Conservation (phyloP, 2,888 invertebrate genomes). For the Poecilus cupreus region DNA sequence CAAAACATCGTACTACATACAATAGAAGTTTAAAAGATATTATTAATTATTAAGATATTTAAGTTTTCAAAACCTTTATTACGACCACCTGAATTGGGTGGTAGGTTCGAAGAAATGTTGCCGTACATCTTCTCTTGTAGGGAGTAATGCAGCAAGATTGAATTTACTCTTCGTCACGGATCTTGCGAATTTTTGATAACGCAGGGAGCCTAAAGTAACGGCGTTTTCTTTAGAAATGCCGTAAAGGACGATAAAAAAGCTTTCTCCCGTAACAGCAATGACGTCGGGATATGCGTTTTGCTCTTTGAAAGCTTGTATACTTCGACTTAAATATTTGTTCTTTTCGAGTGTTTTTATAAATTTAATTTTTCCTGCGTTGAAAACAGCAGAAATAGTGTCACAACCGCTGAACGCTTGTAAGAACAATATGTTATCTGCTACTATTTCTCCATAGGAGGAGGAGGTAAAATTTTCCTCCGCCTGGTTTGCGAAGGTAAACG, state of each 20-base stretch:
- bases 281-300: conserved; percentile 62
- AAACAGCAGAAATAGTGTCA: conserved; percentile 64
- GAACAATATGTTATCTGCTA: conserved; percentile 63
- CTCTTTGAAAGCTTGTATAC: conserved; percentile 61
- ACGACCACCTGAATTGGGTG: conserved; percentile 61
- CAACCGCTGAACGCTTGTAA: conserved; percentile 65
- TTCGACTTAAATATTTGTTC: conserved; percentile 61
- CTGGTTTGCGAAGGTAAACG: conserved; percentile 39
- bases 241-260: conserved; percentile 60
- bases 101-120: conserved; percentile 63
- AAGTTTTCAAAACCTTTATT: too few relatives aligned
- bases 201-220: conserved; percentile 60
- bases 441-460: conserved; percentile 61
- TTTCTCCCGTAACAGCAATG: conserved; percentile 63
- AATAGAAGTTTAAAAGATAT: too few relatives aligned
- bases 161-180: conserved; percentile 61
- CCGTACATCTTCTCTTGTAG: conserved; percentile 62
- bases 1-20: too few relatives aligned
- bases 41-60: too few relatives aligned
- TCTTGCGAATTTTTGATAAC: conserved; percentile 60
- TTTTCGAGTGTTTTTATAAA: conserved; percentile 62
- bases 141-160: conserved; percentile 59
- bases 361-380: conserved; percentile 64
- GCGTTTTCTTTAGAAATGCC: conserved; percentile 47
- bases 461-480: conserved; percentile 61